Conservation (phyloP, 2,888 invertebrate species). For the Sphaerophoria rueppellii region DNA sequence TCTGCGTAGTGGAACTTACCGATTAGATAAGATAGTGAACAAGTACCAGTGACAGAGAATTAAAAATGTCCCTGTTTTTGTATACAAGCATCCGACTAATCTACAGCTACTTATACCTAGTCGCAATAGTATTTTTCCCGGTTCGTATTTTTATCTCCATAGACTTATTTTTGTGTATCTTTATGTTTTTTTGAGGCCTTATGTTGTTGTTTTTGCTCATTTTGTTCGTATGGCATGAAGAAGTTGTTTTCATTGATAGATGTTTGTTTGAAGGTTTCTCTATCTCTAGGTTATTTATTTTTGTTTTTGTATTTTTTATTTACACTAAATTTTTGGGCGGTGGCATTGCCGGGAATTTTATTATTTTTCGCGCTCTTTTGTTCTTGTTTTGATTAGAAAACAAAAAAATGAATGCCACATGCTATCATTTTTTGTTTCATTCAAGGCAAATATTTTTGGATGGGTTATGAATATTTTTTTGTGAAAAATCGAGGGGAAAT, state of each 20-base stretch:
- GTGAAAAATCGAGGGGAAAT: constrained; percentile 8
- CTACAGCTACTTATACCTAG: constrained; percentile 11
- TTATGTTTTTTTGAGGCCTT: constrained; percentile 16
- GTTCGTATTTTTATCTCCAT: constrained; percentile 17
- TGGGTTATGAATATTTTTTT: neutral
- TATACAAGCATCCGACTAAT: constrained; percentile 2
- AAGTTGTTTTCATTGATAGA: constrained; percentile 51
- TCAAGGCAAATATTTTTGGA: neutral
- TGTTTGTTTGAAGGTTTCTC: constrained; percentile 43
- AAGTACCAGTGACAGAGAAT: constrained; percentile 30
- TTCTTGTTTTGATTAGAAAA: neutral
- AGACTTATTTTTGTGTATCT: constrained; percentile 17
- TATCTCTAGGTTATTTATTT: constrained; percentile 13
- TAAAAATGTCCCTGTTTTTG: constrained; percentile 40
- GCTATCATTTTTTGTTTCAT: neutral
- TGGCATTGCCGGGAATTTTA: neutral
- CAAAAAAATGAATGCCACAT: neutral
- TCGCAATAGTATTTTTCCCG: constrained; percentile 27
- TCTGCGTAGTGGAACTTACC: constrained; percentile 52
- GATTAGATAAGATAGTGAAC: constrained; percentile 61
- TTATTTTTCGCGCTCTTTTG: constrained; percentile 4
- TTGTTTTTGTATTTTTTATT: neutral
- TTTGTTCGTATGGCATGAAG: neutral
- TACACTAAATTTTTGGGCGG: neutral
- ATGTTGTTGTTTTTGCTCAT: constrained; percentile 5